Evolutionary conservation across 2,888 invertebrate species (phyloP), one percentile per base, ranked within the genome.

Genomic region (Eilema depressum): DNA sequence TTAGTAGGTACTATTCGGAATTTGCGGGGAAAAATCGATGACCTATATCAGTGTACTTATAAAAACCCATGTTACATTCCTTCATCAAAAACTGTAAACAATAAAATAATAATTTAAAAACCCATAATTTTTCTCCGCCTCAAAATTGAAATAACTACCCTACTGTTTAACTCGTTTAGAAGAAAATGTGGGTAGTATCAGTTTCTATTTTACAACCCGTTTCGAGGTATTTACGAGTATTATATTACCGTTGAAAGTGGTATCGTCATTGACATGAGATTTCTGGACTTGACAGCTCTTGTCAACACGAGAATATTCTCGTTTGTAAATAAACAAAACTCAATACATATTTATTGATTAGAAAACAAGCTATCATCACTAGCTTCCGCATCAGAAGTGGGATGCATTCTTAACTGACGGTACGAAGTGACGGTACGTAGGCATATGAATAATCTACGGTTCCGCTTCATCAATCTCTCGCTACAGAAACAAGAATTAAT

Each of bases 401-500:
- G 25, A 59, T 59, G 17, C 25, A 59, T 25, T 59, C 14, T 14
- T 59, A 25, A 25, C 57, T 12, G 4, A 57, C 25, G 2, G 47
- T 53, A 53, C 3, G 20, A 20, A 47, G 20, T 28, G 28, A 28
- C 3, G 14, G 41, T 53, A 53, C 53, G 53, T 53, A 47, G 47
- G 20, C 25, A 53, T 53, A n/a, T 28, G 11, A 41, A 33, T 41
- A 26, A 41, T 41, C n/a, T 57, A 28, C 11, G 20, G 63, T 47
- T 25, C 64, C 47, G 60, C 64, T 60, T 47, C 60, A 60, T 64
- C 11, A 47, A 57, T 61, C 41, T 33, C 53, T 30, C 25, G 33
- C 53, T 33, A 65, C 57, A 47, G 28, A 71, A 69, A 76, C 69
- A 66, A 70, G 70, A 73, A 70, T 68, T 71, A 72, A 75, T 75